Conservation (phyloP, 1,140 invertebrate genomes). For the Drepana arcuata region DNA sequence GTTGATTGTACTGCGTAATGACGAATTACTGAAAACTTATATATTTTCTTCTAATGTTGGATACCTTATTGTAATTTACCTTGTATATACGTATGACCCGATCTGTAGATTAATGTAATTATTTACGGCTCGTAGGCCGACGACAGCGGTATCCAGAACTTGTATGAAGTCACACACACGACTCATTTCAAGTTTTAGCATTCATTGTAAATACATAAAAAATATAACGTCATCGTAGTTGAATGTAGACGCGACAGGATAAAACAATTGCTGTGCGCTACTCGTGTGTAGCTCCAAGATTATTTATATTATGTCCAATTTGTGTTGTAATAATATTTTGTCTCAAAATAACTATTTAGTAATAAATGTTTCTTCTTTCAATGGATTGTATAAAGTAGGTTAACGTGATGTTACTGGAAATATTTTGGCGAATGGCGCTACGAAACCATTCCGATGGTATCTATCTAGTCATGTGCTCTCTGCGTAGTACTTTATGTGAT, state of each 20-base stretch:
- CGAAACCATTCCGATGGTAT: constrained; percentile 23
- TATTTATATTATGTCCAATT: constrained; percentile 18
- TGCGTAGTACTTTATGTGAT: constrained; percentile 40
- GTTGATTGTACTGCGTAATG: constrained; percentile 23
- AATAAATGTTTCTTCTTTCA: constrained; percentile 2
- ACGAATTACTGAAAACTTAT: constrained; percentile 43
- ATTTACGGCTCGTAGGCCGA: constrained; percentile 37
- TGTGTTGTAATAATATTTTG: constrained; percentile 19
- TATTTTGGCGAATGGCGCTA: not conserved
- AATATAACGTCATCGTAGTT: constrained; percentile 44
- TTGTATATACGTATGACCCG: constrained; percentile 68
- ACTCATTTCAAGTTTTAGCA: constrained; percentile 44
- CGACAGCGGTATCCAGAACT: constrained; percentile 24
- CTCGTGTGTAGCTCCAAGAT: constrained; percentile 15
- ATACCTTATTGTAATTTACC: constrained; percentile 60
- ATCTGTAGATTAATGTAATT: constrained; percentile 45
- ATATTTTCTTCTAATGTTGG: constrained; percentile 52
- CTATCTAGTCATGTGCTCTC: constrained; percentile 50
- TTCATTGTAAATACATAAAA: constrained; percentile 63
- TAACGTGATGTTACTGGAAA: constrained; percentile 45
- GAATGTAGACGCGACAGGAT: constrained; percentile 37
- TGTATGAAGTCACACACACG: constrained; percentile 57
- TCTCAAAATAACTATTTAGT: not conserved
- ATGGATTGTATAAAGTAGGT: constrained; percentile 68
- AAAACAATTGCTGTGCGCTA: constrained; percentile 20